These are phyloP conservation scores for Coecobrya sp. DNA, from an alignment of 2,888 invertebrate species.

Conservation along the genomic window DNA sequence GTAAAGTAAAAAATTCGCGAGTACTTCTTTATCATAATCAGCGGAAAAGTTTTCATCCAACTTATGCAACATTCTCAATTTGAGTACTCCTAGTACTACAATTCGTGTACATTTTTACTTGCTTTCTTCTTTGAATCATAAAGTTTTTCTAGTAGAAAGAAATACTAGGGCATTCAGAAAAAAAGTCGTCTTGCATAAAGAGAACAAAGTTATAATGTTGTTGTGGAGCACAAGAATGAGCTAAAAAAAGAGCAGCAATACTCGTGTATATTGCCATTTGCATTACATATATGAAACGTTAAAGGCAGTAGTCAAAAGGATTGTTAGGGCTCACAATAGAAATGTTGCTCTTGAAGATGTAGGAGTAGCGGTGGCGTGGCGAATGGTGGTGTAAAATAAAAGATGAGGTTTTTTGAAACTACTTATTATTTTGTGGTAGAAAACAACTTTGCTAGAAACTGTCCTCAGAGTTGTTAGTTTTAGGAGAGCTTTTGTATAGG, in stretches of 20 bases:
- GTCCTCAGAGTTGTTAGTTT: slow-evolving; percentile 56
- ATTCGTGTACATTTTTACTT: not conserved
- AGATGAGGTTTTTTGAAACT: slow-evolving; percentile 55
- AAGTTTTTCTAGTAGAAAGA: slow-evolving; percentile 25
- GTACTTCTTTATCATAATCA: slow-evolving; percentile 57
- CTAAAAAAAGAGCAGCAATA: slow-evolving; percentile 23
- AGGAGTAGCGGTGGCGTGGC: not conserved
- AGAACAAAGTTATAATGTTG: slow-evolving; percentile 5
- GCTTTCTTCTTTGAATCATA: not conserved
- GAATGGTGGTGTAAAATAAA: slow-evolving; percentile 25
- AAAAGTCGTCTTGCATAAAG: slow-evolving; percentile 1
- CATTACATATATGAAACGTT: not conserved
- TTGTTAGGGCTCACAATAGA: slow-evolving; percentile 27
- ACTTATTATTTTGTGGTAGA: slow-evolving; percentile 27
- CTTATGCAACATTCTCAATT: slow-evolving; percentile 9
- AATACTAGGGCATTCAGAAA: slow-evolving; percentile 18
- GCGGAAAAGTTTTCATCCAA: slow-evolving; percentile 24
- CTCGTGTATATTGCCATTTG: slow-evolving; percentile 22
- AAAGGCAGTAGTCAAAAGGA: slow-evolving; percentile 8
- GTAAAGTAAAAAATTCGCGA: slow-evolving; percentile 12
- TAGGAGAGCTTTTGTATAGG: not conserved
- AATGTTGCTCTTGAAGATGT: slow-evolving; percentile 5
- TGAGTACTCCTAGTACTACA: not conserved
- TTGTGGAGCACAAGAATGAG: slow-evolving; percentile 3
- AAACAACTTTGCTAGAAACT: slow-evolving; percentile 29